Evolutionary conservation across 1,140 invertebrate species (phyloP).

Genomic region (Brachionus manjavacas): DNA sequence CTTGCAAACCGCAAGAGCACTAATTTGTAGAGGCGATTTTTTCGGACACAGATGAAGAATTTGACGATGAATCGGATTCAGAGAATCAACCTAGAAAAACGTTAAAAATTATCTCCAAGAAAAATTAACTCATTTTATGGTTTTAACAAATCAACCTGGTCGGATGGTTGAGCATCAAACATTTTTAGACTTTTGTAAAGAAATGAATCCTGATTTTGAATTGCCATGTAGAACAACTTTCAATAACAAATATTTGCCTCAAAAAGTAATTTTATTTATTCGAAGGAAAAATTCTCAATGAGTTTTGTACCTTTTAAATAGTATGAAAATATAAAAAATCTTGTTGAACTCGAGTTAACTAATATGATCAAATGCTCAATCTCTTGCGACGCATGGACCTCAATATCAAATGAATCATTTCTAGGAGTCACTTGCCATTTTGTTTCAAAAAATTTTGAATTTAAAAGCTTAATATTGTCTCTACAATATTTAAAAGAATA

Average conservation of each 20-base stretch:
- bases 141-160: neutral
- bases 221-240: neutral
- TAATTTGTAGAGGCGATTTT: neutral
- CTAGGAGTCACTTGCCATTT: conserved; percentile 2
- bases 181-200: conserved; percentile 6
- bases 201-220: neutral
- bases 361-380: neutral
- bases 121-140: neutral
- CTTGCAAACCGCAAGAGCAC: neutral
- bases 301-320: neutral
- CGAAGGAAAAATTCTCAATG: neutral
- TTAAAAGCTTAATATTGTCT: neutral
- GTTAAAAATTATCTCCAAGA: neutral
- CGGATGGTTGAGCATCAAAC: neutral
- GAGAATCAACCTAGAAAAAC: neutral
- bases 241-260: neutral
- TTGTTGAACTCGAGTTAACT: neutral
- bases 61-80: conserved; percentile 1
- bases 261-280: neutral
- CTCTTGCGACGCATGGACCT: neutral
- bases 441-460: neutral
- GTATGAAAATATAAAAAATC: neutral
- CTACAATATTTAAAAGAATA: conserved; percentile 15
- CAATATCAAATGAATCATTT: conserved; percentile 16
- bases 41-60: neutral